Evolutionary conservation across 2,888 invertebrate genomes (phyloP).

Genomic region (Oscheius myriophilus): DNA sequence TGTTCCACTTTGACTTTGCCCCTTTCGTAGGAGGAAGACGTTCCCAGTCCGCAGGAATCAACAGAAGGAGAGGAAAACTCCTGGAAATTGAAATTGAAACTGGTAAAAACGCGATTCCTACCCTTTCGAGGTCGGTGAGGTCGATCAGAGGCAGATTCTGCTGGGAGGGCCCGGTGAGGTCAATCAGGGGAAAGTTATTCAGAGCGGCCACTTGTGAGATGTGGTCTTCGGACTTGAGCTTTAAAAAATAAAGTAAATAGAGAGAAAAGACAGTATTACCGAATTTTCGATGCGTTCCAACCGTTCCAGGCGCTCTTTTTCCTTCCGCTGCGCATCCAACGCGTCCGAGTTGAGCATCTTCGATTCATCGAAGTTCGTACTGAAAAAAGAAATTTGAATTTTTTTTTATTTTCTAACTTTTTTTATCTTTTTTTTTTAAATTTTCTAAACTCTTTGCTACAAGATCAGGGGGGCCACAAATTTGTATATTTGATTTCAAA

Average conservation of each 20-base stretch:
- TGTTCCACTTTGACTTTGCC: not conserved
- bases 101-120: not conserved
- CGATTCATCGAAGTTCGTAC: slow-evolving; percentile 44
- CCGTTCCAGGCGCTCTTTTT: slow-evolving; percentile 58
- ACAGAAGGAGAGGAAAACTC: not conserved
- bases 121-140: slow-evolving; percentile 29
- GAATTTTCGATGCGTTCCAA: slow-evolving; percentile 37
- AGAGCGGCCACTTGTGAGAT: slow-evolving; percentile 45
- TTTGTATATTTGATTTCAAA: no score
- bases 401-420: no score
- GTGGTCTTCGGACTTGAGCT: slow-evolving; percentile 36
- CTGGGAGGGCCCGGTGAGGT: slow-evolving; percentile 24
- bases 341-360: slow-evolving; percentile 30
- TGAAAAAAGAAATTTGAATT: slow-evolving; percentile 19
- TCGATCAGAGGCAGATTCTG: slow-evolving; percentile 38
- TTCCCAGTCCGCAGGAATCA: not conserved
- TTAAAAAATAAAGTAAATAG: not conserved
- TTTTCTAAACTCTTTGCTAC: no score
- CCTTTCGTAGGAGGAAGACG: not conserved
- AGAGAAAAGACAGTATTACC: not conserved
- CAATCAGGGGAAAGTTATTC: slow-evolving; percentile 35
- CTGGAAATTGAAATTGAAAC: not conserved
- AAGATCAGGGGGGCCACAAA: no score
- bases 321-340: slow-evolving; percentile 49
- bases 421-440: no score